These are phyloP conservation scores for Cliona cf. orientalis DNA, from an alignment of 37 sponge, comb jelly and placozoan genomes.

Conservation along the genomic window DNA sequence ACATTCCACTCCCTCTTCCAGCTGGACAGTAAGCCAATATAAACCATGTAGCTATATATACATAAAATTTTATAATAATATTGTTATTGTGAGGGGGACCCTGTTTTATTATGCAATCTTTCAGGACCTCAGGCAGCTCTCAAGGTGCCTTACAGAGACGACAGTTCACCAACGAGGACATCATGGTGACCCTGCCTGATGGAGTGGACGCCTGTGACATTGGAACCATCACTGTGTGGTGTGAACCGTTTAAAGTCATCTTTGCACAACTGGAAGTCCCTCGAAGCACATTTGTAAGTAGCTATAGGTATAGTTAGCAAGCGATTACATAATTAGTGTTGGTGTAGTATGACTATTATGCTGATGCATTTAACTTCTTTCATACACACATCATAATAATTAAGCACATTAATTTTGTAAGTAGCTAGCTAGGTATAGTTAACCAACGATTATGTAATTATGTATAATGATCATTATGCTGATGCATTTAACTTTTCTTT, in stretches of 20 bases:
- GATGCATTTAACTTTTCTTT: no score
- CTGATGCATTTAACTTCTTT: no score
- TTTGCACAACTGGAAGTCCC: slow-evolving; percentile 35
- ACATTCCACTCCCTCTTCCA: not conserved
- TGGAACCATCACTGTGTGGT: slow-evolving; percentile 56
- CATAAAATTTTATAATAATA: not conserved
- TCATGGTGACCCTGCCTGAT: slow-evolving; percentile 7
- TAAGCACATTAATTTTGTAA: no score
- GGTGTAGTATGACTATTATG: no score
- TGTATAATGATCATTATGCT: no score
- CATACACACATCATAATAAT: no score
- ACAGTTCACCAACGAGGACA: not conserved
- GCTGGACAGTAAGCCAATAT: not conserved
- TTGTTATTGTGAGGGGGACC: not conserved
- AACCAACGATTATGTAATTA: no score
- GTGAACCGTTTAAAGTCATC: slow-evolving; percentile 5
- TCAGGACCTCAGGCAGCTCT: not conserved
- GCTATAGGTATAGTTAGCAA: not conserved
- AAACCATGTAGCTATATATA: not conserved
- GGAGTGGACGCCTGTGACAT: slow-evolving; percentile 45
- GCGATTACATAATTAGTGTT: not conserved
- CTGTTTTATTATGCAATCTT: not conserved
- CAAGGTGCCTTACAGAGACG: not conserved
- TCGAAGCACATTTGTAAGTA: slow-evolving; percentile 29
- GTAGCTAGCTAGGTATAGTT: no score